Evolutionary conservation across 1,140 invertebrate genomes (phyloP).

Genomic region (Parapsyche elsis): DNA sequence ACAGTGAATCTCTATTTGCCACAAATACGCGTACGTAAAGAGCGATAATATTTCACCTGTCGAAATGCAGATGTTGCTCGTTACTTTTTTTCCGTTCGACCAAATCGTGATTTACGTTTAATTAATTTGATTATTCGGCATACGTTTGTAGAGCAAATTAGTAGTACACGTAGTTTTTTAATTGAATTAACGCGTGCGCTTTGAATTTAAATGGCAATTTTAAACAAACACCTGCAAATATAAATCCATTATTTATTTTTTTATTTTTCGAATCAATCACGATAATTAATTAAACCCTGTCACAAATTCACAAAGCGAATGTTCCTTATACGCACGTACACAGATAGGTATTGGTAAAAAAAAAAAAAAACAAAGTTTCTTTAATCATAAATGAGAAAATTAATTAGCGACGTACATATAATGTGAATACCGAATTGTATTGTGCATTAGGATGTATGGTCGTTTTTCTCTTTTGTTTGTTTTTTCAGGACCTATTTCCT

Average conservation of each 20-base stretch:
- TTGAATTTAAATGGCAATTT: no score
- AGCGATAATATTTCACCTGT: neutral
- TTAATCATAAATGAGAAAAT: no score
- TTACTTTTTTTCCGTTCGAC: neutral
- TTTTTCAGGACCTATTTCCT: conserved; percentile 27
- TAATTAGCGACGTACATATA: neutral
- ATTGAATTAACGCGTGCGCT: neutral
- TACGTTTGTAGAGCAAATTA: conserved; percentile 32
- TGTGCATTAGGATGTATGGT: neutral
- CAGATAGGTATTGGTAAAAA: no score
- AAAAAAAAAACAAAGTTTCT: no score
- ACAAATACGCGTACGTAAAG: no score
- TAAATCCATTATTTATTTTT: no score
- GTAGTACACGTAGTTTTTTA: neutral
- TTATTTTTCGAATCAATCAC: no score
- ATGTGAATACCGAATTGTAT: neutral
- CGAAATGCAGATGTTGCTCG: conserved; percentile 8
- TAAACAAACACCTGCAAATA: no score
- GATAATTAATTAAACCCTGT: no score
- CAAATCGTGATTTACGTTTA: conserved; percentile 1
- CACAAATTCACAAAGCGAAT: no score
- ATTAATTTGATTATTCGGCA: neutral
- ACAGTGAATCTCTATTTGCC: no score
- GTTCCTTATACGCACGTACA: no score
- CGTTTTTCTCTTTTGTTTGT: neutral